These are phyloP conservation scores for Paradisaea rubra DNA, from an alignment of 2,113 vertebrate genomes.

Conservation along the genomic window DNA sequence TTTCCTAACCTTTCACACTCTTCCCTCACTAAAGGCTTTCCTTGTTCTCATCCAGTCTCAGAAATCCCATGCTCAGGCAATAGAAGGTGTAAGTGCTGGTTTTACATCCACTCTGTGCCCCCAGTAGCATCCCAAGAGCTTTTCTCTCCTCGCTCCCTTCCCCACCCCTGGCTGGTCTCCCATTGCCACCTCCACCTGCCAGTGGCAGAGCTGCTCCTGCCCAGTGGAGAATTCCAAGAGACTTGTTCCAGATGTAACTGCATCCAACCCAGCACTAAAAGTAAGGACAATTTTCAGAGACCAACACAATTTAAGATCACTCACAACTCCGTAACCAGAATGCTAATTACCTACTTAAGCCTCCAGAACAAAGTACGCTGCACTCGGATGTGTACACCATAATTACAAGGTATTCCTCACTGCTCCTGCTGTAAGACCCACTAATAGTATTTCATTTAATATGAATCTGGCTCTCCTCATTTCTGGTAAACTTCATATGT, in stretches of 20 bases:
- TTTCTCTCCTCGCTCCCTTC: not conserved
- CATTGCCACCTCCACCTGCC: not conserved
- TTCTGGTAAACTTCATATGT: conserved; percentile 3
- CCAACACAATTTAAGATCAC: not conserved
- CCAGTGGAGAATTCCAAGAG: not conserved
- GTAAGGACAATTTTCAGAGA: not conserved
- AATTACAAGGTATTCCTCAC: conserved; percentile 52
- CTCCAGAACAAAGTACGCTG: conserved; percentile 63
- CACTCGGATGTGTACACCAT: conserved; percentile 10
- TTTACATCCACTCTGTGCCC: not conserved
- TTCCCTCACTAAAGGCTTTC: not conserved
- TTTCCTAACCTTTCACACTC: not conserved
- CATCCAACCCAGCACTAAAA: not conserved
- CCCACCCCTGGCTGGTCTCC: not conserved
- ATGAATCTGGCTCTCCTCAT: not conserved
- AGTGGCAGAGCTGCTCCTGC: not conserved
- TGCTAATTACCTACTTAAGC: conserved; percentile 66
- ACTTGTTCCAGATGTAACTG: not conserved
- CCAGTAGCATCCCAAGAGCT: not conserved
- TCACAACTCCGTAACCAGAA: conserved; percentile 20
- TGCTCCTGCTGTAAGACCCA: not conserved
- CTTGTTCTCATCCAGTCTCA: not conserved
- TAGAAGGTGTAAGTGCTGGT: not conserved
- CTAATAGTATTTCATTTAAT: conserved; percentile 31
- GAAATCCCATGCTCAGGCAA: not conserved